Conservation (phyloP, 2,797 vertebrate species). For the Podarcis lilfordi region DNA sequence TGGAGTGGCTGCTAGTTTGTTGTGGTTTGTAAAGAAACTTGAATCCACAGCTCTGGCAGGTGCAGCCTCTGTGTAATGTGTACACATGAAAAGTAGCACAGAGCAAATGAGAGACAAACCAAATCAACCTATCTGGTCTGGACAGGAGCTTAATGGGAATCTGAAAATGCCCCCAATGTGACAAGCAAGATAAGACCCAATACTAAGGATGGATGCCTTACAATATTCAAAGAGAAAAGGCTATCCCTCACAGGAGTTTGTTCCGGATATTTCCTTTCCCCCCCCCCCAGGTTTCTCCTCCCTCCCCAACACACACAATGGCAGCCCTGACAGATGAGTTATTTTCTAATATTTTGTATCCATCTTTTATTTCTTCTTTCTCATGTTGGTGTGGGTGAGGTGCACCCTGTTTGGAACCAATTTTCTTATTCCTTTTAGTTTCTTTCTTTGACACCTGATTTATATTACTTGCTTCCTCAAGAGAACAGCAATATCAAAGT, state of each 20-base stretch:
- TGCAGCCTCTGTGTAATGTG: no score
- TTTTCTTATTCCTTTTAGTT: accelerated
- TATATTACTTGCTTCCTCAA: neutral
- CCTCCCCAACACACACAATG: slow-evolving; percentile 2
- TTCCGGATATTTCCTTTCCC: slow-evolving; percentile 37
- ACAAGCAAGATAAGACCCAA: slow-evolving; percentile 28
- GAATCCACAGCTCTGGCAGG: neutral
- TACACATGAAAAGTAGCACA: neutral
- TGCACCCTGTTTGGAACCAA: neutral
- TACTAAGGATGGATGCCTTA: slow-evolving; percentile 30
- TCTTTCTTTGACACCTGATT: neutral
- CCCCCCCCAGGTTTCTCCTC: slow-evolving; percentile 16
- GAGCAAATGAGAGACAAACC: neutral
- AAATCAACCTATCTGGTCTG: neutral
- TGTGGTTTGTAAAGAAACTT: neutral
- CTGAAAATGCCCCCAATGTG: slow-evolving; percentile 32
- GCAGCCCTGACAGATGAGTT: slow-evolving; percentile 49
- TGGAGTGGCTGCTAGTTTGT: neutral
- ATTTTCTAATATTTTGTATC: slow-evolving; percentile 43
- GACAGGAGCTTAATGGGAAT: slow-evolving; percentile 16
- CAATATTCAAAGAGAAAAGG: slow-evolving; percentile 44
- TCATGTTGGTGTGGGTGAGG: neutral
- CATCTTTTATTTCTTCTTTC: slow-evolving; percentile 36
- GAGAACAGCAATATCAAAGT: neutral
- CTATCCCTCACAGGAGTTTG: slow-evolving; percentile 22